Percentiles rank a stretch among this genome's conserved stretches.
Conservation (phyloP, 2,113 vertebrate genomes). For the Cynoglossus semilaevis region DNA sequence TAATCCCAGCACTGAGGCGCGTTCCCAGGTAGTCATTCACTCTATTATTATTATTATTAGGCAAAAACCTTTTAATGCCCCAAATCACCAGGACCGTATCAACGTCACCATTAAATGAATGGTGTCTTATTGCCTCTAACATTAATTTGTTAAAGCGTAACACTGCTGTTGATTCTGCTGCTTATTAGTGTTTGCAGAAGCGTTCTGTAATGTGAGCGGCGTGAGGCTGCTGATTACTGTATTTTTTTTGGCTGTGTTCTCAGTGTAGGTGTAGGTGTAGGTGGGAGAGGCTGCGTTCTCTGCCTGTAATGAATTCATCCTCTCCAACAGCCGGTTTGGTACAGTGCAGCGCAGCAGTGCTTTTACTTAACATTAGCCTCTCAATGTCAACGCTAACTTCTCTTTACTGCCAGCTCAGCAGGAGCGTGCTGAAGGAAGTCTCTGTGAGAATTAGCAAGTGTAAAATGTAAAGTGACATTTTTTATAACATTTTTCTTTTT, state of each 20-base stretch:
- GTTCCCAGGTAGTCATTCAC: constrained; percentile 38
- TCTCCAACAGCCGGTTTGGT: constrained; percentile 61
- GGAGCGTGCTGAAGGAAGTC: background rate
- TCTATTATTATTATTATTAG: constrained; percentile 44
- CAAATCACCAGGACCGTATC: constrained; percentile 21
- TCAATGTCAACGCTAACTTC: constrained; percentile 21
- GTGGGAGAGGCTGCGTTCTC: constrained; percentile 75
- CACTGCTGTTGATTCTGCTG: constrained; percentile 42
- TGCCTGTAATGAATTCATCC: constrained; percentile 74
- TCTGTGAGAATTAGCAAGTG: background rate
- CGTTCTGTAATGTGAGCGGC: constrained; percentile 48
- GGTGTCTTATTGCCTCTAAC: constrained; percentile 22
- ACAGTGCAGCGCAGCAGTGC: constrained; percentile 42
- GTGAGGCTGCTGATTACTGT: constrained; percentile 61
- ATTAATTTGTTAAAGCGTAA: constrained; percentile 45
- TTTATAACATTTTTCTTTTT: no score
- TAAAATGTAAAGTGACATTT: no score
- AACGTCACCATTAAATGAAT: constrained; percentile 16
- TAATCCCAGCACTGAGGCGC: constrained; percentile 31
- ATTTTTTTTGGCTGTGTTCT: constrained; percentile 59
- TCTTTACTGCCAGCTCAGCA: background rate
- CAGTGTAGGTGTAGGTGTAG: constrained; percentile 77
- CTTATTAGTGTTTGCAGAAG: constrained; percentile 44
- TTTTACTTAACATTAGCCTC: constrained; percentile 40
- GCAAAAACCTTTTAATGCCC: constrained; percentile 24